Conservation (phyloP, 2,113 vertebrate species). For the Pundamilia nyererei region DNA sequence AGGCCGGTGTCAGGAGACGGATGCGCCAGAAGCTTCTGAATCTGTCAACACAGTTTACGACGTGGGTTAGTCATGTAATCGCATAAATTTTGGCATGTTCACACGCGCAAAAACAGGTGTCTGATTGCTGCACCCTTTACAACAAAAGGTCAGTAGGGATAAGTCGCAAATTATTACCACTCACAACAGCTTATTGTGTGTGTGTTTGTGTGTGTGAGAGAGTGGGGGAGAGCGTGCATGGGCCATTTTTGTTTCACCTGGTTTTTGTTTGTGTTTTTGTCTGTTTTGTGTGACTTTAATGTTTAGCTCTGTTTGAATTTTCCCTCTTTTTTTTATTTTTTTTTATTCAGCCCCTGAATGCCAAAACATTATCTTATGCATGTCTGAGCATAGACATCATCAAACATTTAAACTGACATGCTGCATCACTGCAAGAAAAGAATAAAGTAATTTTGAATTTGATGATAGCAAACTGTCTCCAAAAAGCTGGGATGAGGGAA, state of each 20-base stretch:
- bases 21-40: conserved; percentile 79
- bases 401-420: neutral
- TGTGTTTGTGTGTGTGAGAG: neutral
- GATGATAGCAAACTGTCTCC: neutral
- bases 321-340: no score
- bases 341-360: neutral
- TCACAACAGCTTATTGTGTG: neutral
- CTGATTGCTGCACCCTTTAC: neutral
- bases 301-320: neutral
- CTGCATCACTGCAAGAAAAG: neutral
- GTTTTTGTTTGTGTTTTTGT: neutral
- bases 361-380: neutral
- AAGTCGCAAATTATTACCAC: neutral
- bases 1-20: conserved; percentile 82
- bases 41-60: conserved; percentile 58
- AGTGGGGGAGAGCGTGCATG: neutral
- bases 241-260: neutral
- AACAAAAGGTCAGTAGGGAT: neutral
- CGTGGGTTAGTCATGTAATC: neutral
- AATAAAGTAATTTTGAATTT: neutral
- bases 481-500: neutral
- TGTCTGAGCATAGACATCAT: neutral
- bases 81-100: neutral
- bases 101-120: neutral
- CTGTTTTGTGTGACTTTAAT: neutral